Percentiles rank a stretch among this genome's conserved stretches.
phyloP scores from a whole-genome alignment of 2,113 vertebrate species.

The Microtus oregoni region DNA sequence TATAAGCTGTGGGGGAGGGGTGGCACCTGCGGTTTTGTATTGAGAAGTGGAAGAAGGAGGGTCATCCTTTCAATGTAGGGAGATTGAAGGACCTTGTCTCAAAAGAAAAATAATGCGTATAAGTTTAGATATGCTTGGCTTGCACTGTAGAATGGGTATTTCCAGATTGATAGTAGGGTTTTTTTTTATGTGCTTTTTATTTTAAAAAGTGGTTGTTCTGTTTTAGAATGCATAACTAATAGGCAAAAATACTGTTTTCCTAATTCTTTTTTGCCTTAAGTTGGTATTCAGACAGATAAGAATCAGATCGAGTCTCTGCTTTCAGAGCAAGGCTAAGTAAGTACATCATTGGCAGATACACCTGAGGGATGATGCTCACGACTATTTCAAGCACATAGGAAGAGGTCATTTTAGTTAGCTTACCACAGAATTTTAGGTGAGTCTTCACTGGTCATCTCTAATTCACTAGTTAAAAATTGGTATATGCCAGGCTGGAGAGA shows the following conservation, averaged over 20 bases:
- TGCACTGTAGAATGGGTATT: conserved; percentile 12
- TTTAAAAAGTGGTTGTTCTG: conserved; percentile 10
- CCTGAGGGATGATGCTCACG: conserved; percentile 56
- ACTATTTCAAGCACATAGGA: conserved; percentile 46
- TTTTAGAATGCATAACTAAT: conserved; percentile 8
- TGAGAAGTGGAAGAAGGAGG: background rate
- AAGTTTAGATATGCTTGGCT: conserved; percentile 21
- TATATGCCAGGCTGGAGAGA: background rate
- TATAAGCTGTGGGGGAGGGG: too few relatives aligned
- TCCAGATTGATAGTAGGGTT: background rate
- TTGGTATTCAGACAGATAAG: conserved; percentile 3
- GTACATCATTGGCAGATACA: conserved; percentile 52
- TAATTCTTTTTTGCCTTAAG: conserved; percentile 21
- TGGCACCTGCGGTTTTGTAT: background rate
- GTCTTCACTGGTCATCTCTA: conserved; percentile 4
- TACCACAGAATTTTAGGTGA: conserved; percentile 8
- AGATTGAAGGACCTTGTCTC: background rate
- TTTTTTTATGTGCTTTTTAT: conserved; percentile 41
- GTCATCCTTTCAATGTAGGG: background rate
- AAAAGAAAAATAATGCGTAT: background rate
- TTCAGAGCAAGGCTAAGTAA: conserved; percentile 34
- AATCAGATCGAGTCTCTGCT: background rate
- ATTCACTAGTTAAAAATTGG: background rate
- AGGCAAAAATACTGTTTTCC: background rate
- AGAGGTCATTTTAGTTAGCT: conserved; percentile 32